Conservation (phyloP, 2,888 invertebrate genomes). For the Lumbricus terrestris region DNA sequence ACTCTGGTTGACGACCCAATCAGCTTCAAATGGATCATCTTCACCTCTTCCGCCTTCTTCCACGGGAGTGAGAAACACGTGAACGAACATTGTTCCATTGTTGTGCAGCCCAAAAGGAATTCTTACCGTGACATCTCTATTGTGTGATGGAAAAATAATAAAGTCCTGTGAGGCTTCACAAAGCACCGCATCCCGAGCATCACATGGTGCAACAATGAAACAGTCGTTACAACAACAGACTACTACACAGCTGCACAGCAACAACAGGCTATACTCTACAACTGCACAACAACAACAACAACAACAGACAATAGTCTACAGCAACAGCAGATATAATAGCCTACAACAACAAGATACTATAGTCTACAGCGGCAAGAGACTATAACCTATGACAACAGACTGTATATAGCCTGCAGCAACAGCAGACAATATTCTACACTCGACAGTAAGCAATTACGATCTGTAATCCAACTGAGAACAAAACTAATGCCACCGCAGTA, state of each 20-base stretch:
- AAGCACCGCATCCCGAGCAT: neutral
- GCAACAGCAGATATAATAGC: too few species aligned
- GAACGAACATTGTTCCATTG: constrained; percentile 82
- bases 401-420: too few species aligned
- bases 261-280: too few species aligned
- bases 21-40: neutral
- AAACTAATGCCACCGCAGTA: too few species aligned
- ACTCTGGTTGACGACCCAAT: constrained; percentile 61
- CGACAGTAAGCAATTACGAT: neutral
- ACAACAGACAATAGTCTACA: too few species aligned
- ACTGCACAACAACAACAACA: too few species aligned
- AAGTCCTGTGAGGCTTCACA: neutral
- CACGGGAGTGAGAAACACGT: constrained; percentile 69
- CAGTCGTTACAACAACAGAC: neutral
- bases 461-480: too few species aligned
- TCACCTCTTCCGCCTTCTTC: neutral
- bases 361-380: too few species aligned
- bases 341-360: too few species aligned
- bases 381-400: too few species aligned
- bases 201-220: too few species aligned
- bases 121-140: constrained; percentile 70
- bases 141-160: constrained; percentile 19
- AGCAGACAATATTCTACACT: neutral
- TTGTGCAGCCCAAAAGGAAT: constrained; percentile 74
- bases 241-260: too few species aligned